Percentiles rank a stretch among this genome's conserved stretches.
Conservation (phyloP, 2,797 vertebrate species). For the Tragopan temminckii region DNA sequence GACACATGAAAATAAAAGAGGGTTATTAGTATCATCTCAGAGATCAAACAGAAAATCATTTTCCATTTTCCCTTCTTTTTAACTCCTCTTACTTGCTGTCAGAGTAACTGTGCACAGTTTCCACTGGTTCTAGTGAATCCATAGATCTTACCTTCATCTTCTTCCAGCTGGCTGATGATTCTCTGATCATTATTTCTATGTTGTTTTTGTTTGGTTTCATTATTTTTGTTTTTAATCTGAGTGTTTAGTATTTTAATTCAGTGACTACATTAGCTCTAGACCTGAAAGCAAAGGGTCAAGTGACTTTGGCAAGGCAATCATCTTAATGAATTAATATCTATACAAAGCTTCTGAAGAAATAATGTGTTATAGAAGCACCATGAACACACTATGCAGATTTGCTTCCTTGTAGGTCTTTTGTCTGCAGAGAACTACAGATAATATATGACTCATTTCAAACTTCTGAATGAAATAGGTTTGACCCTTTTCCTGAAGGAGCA, state of each 20-base stretch:
- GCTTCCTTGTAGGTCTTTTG: not conserved
- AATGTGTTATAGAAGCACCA: not conserved
- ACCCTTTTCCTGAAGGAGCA: not conserved
- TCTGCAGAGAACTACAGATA: not conserved
- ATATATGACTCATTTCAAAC: not conserved
- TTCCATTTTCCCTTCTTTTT: not conserved
- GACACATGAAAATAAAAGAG: not conserved
- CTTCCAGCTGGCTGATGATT: not conserved
- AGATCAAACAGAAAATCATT: not conserved
- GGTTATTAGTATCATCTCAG: not conserved
- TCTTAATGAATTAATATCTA: not conserved
- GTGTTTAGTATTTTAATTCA: not conserved
- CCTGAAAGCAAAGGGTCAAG: not conserved
- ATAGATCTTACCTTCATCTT: not conserved
- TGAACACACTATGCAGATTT: not conserved
- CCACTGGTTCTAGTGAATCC: not conserved
- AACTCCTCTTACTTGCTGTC: not conserved
- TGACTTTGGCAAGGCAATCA: not conserved
- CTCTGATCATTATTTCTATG: not conserved
- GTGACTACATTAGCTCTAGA: not conserved
- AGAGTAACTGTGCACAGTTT: not conserved
- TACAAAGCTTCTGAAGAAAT: not conserved
- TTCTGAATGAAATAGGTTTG: not conserved
- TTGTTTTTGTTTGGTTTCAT: not conserved
- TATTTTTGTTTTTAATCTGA: not conserved